Conservation (phyloP, 35 echinoderm and acorn worm genomes). For the Ophiothrix spiculata region DNA sequence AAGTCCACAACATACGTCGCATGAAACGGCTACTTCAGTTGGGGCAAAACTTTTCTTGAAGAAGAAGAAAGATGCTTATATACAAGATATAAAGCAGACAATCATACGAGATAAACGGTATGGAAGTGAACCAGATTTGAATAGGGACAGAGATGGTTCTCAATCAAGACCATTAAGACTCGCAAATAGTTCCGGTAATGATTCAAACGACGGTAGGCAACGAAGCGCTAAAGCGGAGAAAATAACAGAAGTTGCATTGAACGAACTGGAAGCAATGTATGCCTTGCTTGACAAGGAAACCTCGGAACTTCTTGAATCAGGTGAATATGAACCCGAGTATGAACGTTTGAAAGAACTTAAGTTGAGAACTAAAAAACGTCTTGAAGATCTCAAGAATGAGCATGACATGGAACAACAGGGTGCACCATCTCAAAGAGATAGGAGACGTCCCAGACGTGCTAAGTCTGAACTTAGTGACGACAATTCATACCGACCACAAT, state of each 20-base stretch:
- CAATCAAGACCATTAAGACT: neutral
- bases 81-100: conserved; percentile 10
- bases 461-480: conserved; percentile 38
- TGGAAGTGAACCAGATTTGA: conserved; percentile 34
- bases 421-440: conserved; percentile 23
- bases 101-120: neutral
- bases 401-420: neutral
- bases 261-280: conserved; percentile 46
- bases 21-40: neutral
- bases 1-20: neutral
- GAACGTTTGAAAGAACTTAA: neutral
- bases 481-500: neutral
- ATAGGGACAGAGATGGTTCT: neutral
- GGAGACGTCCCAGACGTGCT: conserved; percentile 16
- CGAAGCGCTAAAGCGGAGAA: neutral
- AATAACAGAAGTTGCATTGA: conserved; percentile 34
- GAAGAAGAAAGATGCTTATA: conserved; percentile 24
- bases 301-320: conserved; percentile 8
- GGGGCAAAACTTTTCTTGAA: conserved; percentile 30
- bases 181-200: neutral
- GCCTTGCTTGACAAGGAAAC: conserved; percentile 42
- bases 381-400: neutral
- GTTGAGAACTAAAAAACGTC: neutral
- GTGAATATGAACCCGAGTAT: neutral
- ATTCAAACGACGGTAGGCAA: neutral